Evolutionary conservation across 2,797 vertebrate genomes (phyloP), one percentile per base, ranked within the genome.

Genomic region (Cyprinella venusta): DNA sequence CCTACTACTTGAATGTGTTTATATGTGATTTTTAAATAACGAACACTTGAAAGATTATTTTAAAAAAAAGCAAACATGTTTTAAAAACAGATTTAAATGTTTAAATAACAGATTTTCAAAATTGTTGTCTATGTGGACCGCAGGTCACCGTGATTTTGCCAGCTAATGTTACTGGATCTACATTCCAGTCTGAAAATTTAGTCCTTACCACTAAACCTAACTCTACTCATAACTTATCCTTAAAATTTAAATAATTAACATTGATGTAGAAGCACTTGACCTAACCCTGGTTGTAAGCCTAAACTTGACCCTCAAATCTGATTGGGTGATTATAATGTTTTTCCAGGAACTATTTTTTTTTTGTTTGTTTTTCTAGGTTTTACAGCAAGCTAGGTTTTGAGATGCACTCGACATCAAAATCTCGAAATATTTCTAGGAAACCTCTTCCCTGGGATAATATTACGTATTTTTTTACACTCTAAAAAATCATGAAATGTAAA

Each of bases 401-500:
- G n/a, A n/a, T n/a, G n/a, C n/a, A n/a, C n/a, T n/a, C n/a, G 19
- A 26, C 18, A 61, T 56, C 42, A 75, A 45, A 50, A 59, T 42
- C n/a, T 70, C n/a, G 4, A 8, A 63, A 48, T 56, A 70, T 59
- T 80, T 80, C 65, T 24, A 33, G 54, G 52, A 38, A n/a, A 70
- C 50, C 71, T 33, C 67, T 78, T 70, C 13, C 59, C 75, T 72
- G 67, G 26, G 24, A 30, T 59, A 81, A 71, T 21, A 76, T 81
- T 85, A 81, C 67, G 59, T 81, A 77, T 76, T 26, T 52, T 26
- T 52, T 61, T 70, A 40, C 50, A 56, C 0, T 42, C 12, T 61
- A 19, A 45, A 70, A 21, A 54, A 7, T 56, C 16, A 8, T 69
- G 24, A 40, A 52, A 72, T 72, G 48, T 33, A 33, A 72, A 33